Percentiles rank a stretch among this genome's conserved stretches.
These are phyloP conservation scores for Pygoscelis adeliae DNA, from an alignment of 2,113 vertebrate genomes.

Conservation along the genomic window DNA sequence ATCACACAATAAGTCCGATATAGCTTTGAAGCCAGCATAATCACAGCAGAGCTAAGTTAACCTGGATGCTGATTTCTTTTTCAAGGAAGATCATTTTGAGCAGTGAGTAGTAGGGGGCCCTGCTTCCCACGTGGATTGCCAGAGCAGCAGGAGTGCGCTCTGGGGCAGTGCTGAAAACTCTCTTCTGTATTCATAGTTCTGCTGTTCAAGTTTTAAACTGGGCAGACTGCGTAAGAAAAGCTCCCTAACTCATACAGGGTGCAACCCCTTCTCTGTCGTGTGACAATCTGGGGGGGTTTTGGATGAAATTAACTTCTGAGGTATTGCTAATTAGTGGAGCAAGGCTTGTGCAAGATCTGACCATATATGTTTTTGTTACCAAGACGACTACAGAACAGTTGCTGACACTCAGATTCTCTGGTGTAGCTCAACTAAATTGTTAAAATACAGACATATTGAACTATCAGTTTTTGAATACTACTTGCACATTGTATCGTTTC, in stretches of 20 bases:
- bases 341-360: not conserved
- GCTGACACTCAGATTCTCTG: not conserved
- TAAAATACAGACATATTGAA: not conserved
- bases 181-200: not conserved
- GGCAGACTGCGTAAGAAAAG: not conserved
- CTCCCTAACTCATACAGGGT: not conserved
- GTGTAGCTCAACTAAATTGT: not conserved
- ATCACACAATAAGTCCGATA: not conserved
- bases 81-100: not conserved
- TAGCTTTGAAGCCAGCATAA: not conserved
- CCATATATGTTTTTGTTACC: not conserved
- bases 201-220: not conserved
- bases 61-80: not conserved
- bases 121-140: not conserved
- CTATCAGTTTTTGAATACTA: not conserved
- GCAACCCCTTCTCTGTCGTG: not conserved
- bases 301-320: not conserved
- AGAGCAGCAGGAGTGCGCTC: not conserved
- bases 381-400: not conserved
- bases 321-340: not conserved
- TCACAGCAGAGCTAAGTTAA: not conserved
- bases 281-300: not conserved
- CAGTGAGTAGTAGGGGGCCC: not conserved
- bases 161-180: not conserved
- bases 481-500: not conserved